Evolutionary conservation across 64 coral and sea anemone species (phyloP), one percentile per base, ranked within the genome.

Genomic region (Montipora foliosa): DNA sequence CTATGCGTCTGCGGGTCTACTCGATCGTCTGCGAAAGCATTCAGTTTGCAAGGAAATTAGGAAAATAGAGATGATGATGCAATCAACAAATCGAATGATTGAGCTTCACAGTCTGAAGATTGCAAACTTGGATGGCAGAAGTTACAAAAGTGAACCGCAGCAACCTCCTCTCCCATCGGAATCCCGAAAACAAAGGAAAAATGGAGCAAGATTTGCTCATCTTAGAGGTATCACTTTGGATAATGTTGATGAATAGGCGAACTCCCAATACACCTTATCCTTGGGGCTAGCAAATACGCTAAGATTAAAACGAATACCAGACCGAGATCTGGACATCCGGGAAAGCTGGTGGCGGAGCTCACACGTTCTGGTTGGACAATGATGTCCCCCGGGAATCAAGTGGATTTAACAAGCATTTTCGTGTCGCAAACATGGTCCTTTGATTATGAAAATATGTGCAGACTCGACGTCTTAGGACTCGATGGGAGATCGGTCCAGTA

Each of bases 361-460:
- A 71, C 67, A 5, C 17, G 20, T 4, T 71, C 21, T 21, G 20
- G 67, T 21, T 71, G 67, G 67, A 24, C 20, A 71, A 4, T 71
- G 17, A 71, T 71, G 20, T n/a, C 67, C 5, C 67, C 67, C 17
- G 67, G 67, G 20, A n/a, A 71, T 4, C 5, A 71, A 24, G 4
- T 79, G 0, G 29, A 74, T 11, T 3, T 51, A 5, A 67, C 15
- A 49, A 47, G 19, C 8, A 17, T 64, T 4, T 55, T 44, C 3
- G 0, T 72, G 15, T 16, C 60, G 8, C 50, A 64, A 17, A 68
- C 83, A 3, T 69, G 62, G 5, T 19, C 20, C 5, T 17, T 46
- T 3, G 83, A 87, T 24, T 87, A 87, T 21, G 83, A 87, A 29
- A n/a, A 87, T 17, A 45, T 71, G 1, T 58, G 86, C 68, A 74